These are phyloP conservation scores for Balaeniceps rex DNA, from an alignment of 2,113 vertebrate genomes.

Conservation along the genomic window DNA sequence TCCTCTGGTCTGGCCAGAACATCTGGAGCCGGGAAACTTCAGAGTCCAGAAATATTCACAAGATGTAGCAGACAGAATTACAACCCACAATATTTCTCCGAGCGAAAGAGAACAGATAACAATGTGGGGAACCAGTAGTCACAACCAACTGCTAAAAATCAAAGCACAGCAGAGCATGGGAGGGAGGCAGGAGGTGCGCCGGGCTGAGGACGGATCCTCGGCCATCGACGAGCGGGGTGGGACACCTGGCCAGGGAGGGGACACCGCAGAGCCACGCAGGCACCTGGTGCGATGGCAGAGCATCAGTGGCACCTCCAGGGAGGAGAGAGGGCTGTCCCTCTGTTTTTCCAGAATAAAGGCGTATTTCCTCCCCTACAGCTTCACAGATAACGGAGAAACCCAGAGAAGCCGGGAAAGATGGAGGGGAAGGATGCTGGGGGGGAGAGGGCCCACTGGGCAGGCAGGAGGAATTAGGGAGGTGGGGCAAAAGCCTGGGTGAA, in stretches of 20 bases:
- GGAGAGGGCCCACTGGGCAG: background rate
- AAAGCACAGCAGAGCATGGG: background rate
- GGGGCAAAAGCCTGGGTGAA: background rate
- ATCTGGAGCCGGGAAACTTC: slow-evolving; percentile 63
- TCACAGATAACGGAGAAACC: background rate
- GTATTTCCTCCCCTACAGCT: background rate
- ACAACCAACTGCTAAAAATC: background rate
- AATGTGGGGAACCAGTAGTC: slow-evolving; percentile 18
- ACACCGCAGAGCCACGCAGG: background rate
- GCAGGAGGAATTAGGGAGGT: background rate
- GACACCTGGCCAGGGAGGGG: background rate
- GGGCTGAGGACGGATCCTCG: rapidly evolving
- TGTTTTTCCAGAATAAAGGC: background rate
- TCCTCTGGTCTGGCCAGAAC: slow-evolving; percentile 62
- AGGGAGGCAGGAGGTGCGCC: background rate
- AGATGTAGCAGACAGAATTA: slow-evolving; percentile 50
- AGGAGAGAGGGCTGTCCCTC: background rate
- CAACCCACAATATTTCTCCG: slow-evolving; percentile 30
- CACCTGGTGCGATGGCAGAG: background rate
- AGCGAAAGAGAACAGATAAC: slow-evolving; percentile 33
- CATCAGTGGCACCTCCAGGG: background rate
- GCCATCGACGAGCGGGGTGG: background rate
- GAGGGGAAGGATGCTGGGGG: background rate
- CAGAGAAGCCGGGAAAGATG: background rate
- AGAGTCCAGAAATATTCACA: slow-evolving; percentile 54